Conservation (phyloP, 1,140 invertebrate genomes). For the Chrysopa pallens region DNA sequence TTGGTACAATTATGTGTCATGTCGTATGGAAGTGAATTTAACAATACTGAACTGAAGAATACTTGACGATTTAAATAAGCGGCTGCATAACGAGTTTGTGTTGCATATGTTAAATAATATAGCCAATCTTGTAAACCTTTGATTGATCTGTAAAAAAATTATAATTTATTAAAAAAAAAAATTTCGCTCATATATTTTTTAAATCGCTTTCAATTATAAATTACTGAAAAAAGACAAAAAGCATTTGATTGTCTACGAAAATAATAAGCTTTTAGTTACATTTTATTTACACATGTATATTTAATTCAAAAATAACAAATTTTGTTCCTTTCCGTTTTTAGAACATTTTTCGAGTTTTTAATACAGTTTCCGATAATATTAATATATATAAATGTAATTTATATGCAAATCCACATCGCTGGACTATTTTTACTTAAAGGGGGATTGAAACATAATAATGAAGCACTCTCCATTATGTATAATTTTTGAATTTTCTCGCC, state of each 20-base stretch:
- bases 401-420: no score
- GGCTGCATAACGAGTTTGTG: constrained; percentile 57
- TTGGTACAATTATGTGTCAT: constrained; percentile 30
- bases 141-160: constrained; percentile 30
- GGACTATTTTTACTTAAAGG: no score
- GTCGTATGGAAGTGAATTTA: constrained; percentile 27
- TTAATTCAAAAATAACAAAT: no score
- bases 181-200: not conserved
- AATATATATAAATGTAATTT: no score
- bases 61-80: constrained; percentile 49
- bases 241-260: not conserved
- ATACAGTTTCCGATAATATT: no score
- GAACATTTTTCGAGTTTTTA: no score
- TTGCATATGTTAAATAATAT: constrained; percentile 58
- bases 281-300: no score
- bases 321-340: no score
- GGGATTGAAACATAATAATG: no score
- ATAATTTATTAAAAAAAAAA: not conserved
- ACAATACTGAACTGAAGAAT: constrained; percentile 33
- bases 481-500: no score
- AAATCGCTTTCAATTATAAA: not conserved
- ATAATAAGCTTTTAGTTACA: constrained; percentile 3
- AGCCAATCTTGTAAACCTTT: constrained; percentile 61
- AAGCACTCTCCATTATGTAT: no score
- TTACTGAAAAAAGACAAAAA: not conserved